Percentiles rank a stretch among this genome's conserved stretches.
Conservation (phyloP, 2,797 vertebrate genomes). For the Sorex maritimensis region DNA sequence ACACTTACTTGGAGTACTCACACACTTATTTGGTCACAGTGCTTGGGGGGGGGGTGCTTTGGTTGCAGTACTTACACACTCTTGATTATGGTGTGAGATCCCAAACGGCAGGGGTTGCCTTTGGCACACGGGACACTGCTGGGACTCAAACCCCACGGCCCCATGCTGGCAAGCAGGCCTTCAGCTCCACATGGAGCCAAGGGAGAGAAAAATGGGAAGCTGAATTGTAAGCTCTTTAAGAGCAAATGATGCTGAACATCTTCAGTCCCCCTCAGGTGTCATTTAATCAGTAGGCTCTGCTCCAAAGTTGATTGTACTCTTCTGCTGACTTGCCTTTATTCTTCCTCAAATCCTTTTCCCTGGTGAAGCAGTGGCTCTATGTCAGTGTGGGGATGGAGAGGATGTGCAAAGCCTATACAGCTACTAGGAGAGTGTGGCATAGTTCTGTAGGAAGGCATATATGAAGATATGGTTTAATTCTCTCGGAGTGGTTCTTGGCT, state of each 20-base stretch:
- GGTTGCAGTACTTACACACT: too few species aligned
- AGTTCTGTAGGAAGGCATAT: neutral
- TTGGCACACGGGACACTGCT: too few species aligned
- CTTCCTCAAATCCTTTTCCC: neutral
- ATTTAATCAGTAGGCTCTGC: neutral
- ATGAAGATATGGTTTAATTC: slow-evolving; percentile 29
- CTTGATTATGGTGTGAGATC: too few species aligned
- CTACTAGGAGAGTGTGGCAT: neutral
- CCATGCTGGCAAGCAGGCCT: too few species aligned
- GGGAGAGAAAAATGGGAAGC: neutral
- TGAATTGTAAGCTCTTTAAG: neutral
- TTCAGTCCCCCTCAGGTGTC: neutral
- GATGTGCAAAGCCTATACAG: neutral
- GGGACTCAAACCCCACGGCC: too few species aligned
- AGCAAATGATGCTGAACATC: neutral
- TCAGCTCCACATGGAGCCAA: too few species aligned
- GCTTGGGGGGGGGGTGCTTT: too few species aligned
- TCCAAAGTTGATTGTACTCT: neutral
- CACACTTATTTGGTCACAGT: too few species aligned
- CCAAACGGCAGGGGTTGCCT: too few species aligned
- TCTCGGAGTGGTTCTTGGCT: neutral
- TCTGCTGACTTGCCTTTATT: neutral
- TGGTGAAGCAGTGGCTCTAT: neutral
- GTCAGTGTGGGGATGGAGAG: neutral
- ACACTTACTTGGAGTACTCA: too few species aligned